A percentile compares a stretch with the other conserved stretches of the same genome.
phyloP scores from a whole-genome alignment of 1,140 invertebrate species.

The Plodia interpunctella region DNA sequence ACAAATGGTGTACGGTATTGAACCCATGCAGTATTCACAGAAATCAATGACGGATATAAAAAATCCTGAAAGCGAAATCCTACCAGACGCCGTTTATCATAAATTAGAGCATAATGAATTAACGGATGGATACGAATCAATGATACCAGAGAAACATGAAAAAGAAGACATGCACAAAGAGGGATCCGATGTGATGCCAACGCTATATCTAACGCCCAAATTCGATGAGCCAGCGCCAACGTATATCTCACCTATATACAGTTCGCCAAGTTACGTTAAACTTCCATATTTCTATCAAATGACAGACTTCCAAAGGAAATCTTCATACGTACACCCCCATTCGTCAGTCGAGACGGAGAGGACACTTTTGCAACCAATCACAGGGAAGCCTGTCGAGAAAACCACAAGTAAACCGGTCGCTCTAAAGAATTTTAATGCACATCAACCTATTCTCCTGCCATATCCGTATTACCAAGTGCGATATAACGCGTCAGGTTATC shows the following conservation, averaged over 20 bases:
- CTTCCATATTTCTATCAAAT: slow-evolving; percentile 51
- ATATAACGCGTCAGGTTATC: slow-evolving; percentile 15
- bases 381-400: neutral
- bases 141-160: slow-evolving; percentile 16
- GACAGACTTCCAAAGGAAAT: slow-evolving; percentile 42
- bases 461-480: slow-evolving; percentile 47
- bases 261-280: slow-evolving; percentile 34
- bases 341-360: too few species aligned
- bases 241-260: slow-evolving; percentile 10
- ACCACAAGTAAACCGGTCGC: neutral
- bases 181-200: slow-evolving; percentile 16
- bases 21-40: neutral
- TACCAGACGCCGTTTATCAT: neutral
- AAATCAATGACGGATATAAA: neutral
- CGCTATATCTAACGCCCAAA: neutral
- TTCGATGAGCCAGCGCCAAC: neutral
- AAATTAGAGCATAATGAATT: neutral
- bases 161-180: slow-evolving; percentile 24
- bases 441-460: slow-evolving; percentile 31
- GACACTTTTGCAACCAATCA: neutral
- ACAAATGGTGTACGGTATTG: neutral
- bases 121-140: neutral
- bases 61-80: neutral
- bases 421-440: neutral
- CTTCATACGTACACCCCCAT: slow-evolving; percentile 31